These are phyloP conservation scores for Aplysina aerophoba DNA, from an alignment of 37 sponge, comb jelly and placozoan species.

Conservation along the genomic window DNA sequence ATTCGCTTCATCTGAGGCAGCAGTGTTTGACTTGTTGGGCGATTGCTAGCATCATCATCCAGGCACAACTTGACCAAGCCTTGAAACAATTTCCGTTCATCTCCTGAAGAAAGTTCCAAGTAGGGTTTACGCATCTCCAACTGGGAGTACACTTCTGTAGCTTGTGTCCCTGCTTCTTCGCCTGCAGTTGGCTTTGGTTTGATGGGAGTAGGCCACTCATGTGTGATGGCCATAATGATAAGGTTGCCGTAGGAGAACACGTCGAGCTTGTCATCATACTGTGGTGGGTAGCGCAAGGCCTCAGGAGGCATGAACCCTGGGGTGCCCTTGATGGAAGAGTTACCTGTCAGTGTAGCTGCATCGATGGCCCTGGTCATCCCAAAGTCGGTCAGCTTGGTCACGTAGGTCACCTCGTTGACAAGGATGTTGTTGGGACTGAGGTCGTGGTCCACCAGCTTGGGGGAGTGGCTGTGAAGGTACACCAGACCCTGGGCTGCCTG, in stretches of 20 bases:
- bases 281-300: neutral
- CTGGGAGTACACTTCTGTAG: no score
- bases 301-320: neutral
- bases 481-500: neutral
- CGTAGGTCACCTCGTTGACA: neutral
- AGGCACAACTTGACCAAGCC: no score
- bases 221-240: neutral
- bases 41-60: no score
- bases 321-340: neutral
- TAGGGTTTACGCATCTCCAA: no score
- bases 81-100: no score
- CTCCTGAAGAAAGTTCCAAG: no score
- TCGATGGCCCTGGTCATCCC: conserved; percentile 7
- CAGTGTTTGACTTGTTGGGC: no score
- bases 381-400: neutral
- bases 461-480: neutral
- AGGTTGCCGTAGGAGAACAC: neutral
- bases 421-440: neutral
- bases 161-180: no score
- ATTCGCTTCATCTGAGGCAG: no score
- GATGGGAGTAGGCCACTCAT: neutral
- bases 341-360: neutral
- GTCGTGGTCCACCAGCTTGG: neutral
- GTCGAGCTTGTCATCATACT: neutral
- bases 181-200: neutral